Evolutionary conservation across 2,888 invertebrate genomes (phyloP), one percentile per base, ranked within the genome.

Genomic region (Hesperia comma): DNA sequence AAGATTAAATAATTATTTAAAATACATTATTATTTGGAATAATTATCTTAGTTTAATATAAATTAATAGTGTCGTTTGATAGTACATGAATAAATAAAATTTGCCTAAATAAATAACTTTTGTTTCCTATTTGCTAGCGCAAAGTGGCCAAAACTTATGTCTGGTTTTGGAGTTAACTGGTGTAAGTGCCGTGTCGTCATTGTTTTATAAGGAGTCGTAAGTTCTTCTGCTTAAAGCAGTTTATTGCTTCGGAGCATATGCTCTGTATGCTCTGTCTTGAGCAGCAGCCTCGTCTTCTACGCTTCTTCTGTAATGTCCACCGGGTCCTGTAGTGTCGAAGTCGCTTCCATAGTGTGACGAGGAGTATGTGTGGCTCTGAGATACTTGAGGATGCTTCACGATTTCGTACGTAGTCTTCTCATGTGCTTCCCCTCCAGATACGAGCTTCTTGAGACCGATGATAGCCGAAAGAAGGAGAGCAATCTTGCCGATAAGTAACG

Each of bases 321-420:
- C 93, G 8, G 94, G 93, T 10, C 94, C 94, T 4, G 93, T 92
- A 0, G 93, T 87, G 55, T 94, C 94, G 60, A 94, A 94, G 71
- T 94, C 94, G 74, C 94, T 94, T 58, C 95, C 95, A 74, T 95
- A 95, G 77, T 95, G 94, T 61, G 94, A 94, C 6, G 95, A 93
- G 1, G 96, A 96, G 79, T 96, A 96, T 6, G 95, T 95, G 79
- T 97, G 96, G 75, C 95, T 95, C 81, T 96, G 96, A 60, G 95
- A 95, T 63, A 96, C 95, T 79, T 96, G 95, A n/a, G 97, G 97
- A 85, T 97, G 96, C 83, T 97, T 97, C 63, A 97, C 95, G 74
- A 97, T 96, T 87, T 97, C 97, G 74, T 97, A 96, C 6, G 97
- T 97, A 0, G 96, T 97, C 84, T 96, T 96, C 77, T 96, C 96